Base-by-base conservation (phyloP, 2,888 invertebrate species). In the Microchrysa polita region DNA sequence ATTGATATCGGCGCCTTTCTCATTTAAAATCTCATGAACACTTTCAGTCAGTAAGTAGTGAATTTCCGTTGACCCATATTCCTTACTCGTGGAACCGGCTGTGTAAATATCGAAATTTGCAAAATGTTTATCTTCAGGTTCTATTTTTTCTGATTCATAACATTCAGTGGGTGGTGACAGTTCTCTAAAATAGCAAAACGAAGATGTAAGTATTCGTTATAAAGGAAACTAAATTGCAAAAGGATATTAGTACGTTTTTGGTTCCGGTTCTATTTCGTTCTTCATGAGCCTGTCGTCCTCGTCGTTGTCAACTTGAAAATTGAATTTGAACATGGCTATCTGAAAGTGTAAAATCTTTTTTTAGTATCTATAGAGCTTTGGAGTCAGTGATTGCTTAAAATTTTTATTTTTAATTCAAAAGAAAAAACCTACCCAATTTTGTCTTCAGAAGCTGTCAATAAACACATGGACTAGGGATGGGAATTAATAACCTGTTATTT, bases 1-100 rank as follows among this genome's bases (percentile, higher is more conserved):
- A 73, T 75, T 79, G 7, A 86, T 79, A 73, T 86, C 86, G 74
- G 81, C 80, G 44, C 83, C 77, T 1, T 72, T 77, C 1, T 77
- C 78, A 1, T 74, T 22, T 5, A 22, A 5, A 74, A 76, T 14
- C 40, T 72, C 48, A 82, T 79, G 74, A 5, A 83, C 72, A 59
- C 77, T 80, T 0, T 81, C 82, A 0, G 81, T 80, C 14, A 81
- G 77, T 2, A 83, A 77, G 67, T 82, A 80, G 0, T 74, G 74
- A 0, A 83, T 23, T 2, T 77, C 74, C 1, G 77, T 73, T 4
- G 69, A 76, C 4, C 80, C 81, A 55, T 80, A 67, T 2, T 71
- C 65, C 7, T 79, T 69, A 34, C 78, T 78, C 14, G 77, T 80
- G 2, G 83, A 79, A 77, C 82, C 81, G 0, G 81, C 78, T 74